These are phyloP conservation scores for Sarcophaga rosellei DNA, from an alignment of 2,888 invertebrate genomes.

Conservation along the genomic window DNA sequence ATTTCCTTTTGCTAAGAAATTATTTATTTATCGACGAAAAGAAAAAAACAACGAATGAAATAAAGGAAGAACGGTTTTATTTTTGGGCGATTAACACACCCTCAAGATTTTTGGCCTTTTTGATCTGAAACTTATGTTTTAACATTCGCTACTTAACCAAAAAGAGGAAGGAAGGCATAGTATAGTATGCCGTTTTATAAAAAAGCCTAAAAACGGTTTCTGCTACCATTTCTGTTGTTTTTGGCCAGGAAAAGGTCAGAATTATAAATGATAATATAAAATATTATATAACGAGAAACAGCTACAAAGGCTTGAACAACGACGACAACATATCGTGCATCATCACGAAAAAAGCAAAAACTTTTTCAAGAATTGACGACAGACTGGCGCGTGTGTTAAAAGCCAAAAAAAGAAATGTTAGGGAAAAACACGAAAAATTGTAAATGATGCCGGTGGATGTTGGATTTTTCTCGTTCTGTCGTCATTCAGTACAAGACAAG, in stretches of 20 bases:
- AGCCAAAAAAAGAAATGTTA: not conserved
- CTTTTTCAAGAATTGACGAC: conserved; percentile 50
- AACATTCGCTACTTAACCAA: no score
- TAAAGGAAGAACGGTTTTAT: not conserved
- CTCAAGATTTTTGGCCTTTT: not conserved
- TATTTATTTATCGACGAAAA: no score
- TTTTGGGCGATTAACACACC: conserved; percentile 25
- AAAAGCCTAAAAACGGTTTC: no score
- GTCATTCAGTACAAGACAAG: not conserved
- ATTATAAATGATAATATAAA: not conserved
- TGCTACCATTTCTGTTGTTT: not conserved
- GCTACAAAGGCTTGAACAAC: not conserved
- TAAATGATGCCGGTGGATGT: conserved; percentile 40
- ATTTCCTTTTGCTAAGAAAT: no score
- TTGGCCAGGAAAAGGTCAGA: conserved; percentile 28
- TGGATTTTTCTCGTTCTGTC: not conserved
- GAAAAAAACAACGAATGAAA: no score
- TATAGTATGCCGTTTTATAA: no score
- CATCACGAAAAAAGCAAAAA: conserved; percentile 47
- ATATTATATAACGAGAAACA: not conserved
- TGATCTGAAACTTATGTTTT: no score
- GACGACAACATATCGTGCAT: conserved; percentile 50
- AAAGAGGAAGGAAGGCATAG: no score
- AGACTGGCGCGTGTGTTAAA: conserved; percentile 46
- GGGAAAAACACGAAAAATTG: not conserved